These are phyloP conservation scores for Pseudocheirus occidentalis DNA, from an alignment of 2,797 vertebrate genomes.

Conservation along the genomic window DNA sequence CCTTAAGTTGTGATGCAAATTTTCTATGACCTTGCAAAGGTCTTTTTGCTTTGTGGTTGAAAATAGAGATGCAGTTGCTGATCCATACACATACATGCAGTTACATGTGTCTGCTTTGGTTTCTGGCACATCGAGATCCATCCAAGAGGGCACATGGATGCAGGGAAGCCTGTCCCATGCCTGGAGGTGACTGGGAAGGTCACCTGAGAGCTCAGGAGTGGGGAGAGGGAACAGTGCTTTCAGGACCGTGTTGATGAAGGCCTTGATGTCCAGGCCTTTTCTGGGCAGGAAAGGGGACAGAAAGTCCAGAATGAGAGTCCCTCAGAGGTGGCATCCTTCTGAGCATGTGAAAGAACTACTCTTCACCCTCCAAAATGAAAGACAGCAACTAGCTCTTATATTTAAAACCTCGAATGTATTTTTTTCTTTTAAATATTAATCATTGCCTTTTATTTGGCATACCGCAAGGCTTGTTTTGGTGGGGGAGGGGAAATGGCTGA, in stretches of 20 bases:
- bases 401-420: conserved; percentile 76
- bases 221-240: neutral
- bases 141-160: neutral
- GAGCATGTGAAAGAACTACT: neutral
- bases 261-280: neutral
- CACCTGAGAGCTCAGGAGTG: neutral
- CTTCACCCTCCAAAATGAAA: neutral
- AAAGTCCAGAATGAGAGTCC: neutral
- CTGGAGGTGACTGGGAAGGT: neutral
- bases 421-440: conserved; percentile 83
- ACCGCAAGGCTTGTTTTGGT: conserved; percentile 71
- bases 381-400: conserved; percentile 59
- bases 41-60: neutral
- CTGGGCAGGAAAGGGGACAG: neutral
- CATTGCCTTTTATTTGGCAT: conserved; percentile 73
- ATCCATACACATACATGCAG: neutral
- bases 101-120: neutral
- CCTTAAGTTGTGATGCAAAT: neutral
- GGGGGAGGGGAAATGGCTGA: conserved; percentile 51
- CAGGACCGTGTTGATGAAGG: neutral
- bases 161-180: neutral
- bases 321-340: neutral
- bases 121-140: neutral
- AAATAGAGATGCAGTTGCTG: neutral
- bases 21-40: neutral